These are phyloP conservation scores for Ostrea edulis DNA, from an alignment of 1,140 invertebrate genomes.

Conservation along the genomic window DNA sequence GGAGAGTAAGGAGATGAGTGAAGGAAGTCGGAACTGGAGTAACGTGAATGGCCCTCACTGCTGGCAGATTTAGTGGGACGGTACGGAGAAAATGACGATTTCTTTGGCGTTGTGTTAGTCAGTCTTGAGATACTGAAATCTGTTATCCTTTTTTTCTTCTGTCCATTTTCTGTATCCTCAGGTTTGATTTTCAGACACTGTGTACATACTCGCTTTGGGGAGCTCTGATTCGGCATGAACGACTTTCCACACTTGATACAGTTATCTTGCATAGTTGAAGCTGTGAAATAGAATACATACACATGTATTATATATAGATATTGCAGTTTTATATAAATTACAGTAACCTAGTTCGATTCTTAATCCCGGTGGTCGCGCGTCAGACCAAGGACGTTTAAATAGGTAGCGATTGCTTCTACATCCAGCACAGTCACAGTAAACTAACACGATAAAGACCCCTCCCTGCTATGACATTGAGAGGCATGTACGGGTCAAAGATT, in stretches of 20 bases:
- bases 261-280: slow-evolving; percentile 20
- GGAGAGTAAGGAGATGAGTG: slow-evolving; percentile 30
- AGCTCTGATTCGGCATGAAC: slow-evolving; percentile 18
- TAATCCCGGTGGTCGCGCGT: too few relatives aligned
- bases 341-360: too few relatives aligned
- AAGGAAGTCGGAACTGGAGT: slow-evolving; percentile 16
- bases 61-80: neutral
- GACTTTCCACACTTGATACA: slow-evolving; percentile 48
- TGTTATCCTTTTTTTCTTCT: neutral
- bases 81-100: neutral
- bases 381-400: too few relatives aligned
- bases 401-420: too few relatives aligned
- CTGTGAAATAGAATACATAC: neutral
- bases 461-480: too few relatives aligned
- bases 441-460: too few relatives aligned
- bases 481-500: too few relatives aligned
- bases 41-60: neutral
- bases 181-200: slow-evolving; percentile 26
- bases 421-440: too few relatives aligned
- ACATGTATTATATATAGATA: neutral
- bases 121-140: slow-evolving; percentile 55
- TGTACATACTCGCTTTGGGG: slow-evolving; percentile 21
- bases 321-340: too few relatives aligned
- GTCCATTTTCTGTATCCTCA: slow-evolving; percentile 31
- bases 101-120: slow-evolving; percentile 35